These are phyloP conservation scores for Papilio glaucus DNA, from an alignment of 1,140 invertebrate genomes.

Conservation along the genomic window DNA sequence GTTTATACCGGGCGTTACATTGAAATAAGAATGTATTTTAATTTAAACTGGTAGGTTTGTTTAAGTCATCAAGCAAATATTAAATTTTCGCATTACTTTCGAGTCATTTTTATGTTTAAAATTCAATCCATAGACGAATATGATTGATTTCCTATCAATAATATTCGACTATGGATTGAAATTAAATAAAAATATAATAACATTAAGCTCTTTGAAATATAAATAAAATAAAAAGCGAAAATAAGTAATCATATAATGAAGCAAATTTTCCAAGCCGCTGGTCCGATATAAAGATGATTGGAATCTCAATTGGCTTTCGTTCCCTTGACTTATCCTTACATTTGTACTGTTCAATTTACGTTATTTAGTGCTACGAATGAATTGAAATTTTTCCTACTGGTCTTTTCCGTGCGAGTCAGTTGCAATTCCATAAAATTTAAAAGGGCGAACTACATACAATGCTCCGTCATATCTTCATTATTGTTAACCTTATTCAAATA, in stretches of 20 bases:
- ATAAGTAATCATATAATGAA: constrained; percentile 19
- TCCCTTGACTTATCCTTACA: constrained; percentile 15
- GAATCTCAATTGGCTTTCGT: constrained; percentile 21
- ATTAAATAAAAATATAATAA: background rate
- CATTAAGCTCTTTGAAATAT: background rate
- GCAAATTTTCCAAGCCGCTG: constrained; percentile 18
- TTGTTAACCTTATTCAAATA: too few relatives aligned
- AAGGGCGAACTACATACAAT: too few relatives aligned
- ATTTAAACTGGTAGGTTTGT: too few relatives aligned
- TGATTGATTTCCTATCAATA: too few relatives aligned
- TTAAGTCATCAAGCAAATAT: too few relatives aligned
- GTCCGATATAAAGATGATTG: constrained; percentile 25
- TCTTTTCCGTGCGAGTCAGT: background rate
- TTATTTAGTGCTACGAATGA: background rate
- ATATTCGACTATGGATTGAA: too few relatives aligned
- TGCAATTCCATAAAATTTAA: too few relatives aligned
- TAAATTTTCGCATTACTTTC: too few relatives aligned
- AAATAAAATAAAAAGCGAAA: background rate
- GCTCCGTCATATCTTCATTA: too few relatives aligned
- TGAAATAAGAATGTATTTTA: background rate
- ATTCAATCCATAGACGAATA: too few relatives aligned
- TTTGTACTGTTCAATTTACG: constrained; percentile 18
- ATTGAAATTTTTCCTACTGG: background rate
- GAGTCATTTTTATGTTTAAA: too few relatives aligned
- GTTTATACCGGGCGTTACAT: background rate